Conservation (phyloP, 2,888 invertebrate genomes). For the Cantharis rustica region DNA sequence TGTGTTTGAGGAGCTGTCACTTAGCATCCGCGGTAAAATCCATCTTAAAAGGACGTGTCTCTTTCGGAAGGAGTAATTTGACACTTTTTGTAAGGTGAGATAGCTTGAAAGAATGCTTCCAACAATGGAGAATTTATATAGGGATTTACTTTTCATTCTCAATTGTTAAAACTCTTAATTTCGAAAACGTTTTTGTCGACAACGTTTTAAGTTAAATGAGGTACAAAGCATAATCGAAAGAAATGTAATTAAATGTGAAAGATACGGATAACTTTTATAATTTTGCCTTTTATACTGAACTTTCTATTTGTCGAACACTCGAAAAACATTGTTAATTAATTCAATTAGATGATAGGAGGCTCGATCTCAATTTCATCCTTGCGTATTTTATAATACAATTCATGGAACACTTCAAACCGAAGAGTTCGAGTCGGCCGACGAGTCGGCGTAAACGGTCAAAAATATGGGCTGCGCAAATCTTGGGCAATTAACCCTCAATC, state of each 20-base stretch:
- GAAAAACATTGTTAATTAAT: conserved; percentile 2
- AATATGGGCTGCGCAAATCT: not conserved
- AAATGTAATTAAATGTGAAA: conserved; percentile 8
- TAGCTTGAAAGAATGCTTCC: conserved; percentile 37
- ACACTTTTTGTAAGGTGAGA: conserved; percentile 37
- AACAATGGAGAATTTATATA: conserved; percentile 22
- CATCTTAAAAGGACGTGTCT: conserved; percentile 36
- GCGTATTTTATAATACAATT: not conserved
- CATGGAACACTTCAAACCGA: not conserved
- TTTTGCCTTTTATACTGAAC: conserved; percentile 9
- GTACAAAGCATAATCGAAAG: conserved; percentile 2
- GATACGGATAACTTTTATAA: conserved; percentile 14
- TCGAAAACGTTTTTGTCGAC: conserved; percentile 2
- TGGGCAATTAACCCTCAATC: conserved; percentile 46
- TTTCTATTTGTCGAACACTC: conserved; percentile 10
- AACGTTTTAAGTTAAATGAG: not conserved
- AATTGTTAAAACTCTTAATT: conserved; percentile 4
- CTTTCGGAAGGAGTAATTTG: conserved; percentile 37
- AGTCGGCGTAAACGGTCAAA: not conserved
- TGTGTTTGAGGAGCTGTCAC: conserved; percentile 32
- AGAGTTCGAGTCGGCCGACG: not conserved
- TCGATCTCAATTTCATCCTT: not conserved
- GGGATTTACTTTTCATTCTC: conserved; percentile 9
- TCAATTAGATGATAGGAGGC: not conserved
- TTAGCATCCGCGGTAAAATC: conserved; percentile 37